Base-by-base conservation (phyloP, 2,113 vertebrate genomes). In the Morone chrysops region DNA sequence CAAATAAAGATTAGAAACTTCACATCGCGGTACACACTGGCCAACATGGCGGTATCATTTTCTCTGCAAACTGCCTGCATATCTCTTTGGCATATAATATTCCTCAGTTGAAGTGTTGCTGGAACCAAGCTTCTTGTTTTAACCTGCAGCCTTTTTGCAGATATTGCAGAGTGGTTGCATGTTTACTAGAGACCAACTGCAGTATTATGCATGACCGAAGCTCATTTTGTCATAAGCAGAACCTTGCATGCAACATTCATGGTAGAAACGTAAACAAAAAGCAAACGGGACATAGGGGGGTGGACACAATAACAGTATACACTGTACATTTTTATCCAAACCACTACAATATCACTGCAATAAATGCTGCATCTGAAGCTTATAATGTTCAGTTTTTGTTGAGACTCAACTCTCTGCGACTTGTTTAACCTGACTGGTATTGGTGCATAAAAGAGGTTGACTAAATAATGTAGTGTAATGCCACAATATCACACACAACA, bases 61-160 rank as follows among this genome's bases (percentile, higher is more conserved):
- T 84, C 41, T 82, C 71, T 87, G 62, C 67, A 80, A 83, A 76
- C 59, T 81, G 74, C 56, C 70, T 84, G 66, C 75, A 74, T 73
- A 70, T 67, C n/a, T 72, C 38, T 56, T 51, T 31, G 67, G 53
- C 47, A 81, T n/a, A 78, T 74, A 8, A 56, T 2, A 66, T n/a
- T 83, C 48, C 57, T 75, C 20, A 40, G 16, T 54, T 74, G 17
- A 71, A 54, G 50, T 78, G 53, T 63, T 72, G 57, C 73, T 71
- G 67, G 50, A 80, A 70, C 56, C 12, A 61, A 77, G 17, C 47
- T 53, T 77, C 51, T 50, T 73, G 38, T 53, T 79, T 82, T 62
- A 61, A 78, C 38, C 59, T 45, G 56, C 25, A 66, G 76, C 41
- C 12, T 59, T 71, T 67, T 54, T 71, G 65, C 65, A 74, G 70